Evolutionary conservation across 92 coral and sea anemone genomes (phyloP).

Genomic region (Virgularia gustaviana): DNA sequence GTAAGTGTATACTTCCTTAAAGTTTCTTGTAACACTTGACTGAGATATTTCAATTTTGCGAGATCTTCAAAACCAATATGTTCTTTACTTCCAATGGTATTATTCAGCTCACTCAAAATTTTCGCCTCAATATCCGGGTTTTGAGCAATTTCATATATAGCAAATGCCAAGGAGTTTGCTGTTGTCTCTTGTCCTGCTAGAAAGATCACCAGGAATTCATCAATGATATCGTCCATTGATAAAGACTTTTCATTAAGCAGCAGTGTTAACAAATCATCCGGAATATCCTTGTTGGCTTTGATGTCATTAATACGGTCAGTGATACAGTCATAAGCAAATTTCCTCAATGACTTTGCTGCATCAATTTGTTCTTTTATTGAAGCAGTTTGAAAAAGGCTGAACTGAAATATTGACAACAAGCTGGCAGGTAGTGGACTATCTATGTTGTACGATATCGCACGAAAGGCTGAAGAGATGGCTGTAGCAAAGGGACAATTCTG

Average conservation of each 20-base stretch:
- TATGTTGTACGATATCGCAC: slow-evolving; percentile 44
- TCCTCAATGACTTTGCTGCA: slow-evolving; percentile 50
- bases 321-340: slow-evolving; percentile 48
- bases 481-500: slow-evolving; percentile 61
- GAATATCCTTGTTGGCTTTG: slow-evolving; percentile 30
- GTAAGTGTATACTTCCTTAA: slow-evolving; percentile 69
- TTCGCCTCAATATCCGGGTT: slow-evolving; percentile 57
- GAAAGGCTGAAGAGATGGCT: slow-evolving; percentile 45
- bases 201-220: slow-evolving; percentile 61
- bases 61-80: slow-evolving; percentile 67
- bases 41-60: slow-evolving; percentile 68
- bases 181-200: slow-evolving; percentile 81
- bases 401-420: slow-evolving; percentile 37
- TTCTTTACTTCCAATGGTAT: slow-evolving; percentile 38
- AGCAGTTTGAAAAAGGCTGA: slow-evolving; percentile 30
- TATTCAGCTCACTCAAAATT: slow-evolving; percentile 51
- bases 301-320: slow-evolving; percentile 24
- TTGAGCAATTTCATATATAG: slow-evolving; percentile 56
- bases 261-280: slow-evolving; percentile 57
- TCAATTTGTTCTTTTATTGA: slow-evolving; percentile 21
- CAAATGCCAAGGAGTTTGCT: slow-evolving; percentile 63
- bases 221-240: slow-evolving; percentile 62
- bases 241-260: slow-evolving; percentile 42
- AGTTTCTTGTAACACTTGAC: slow-evolving; percentile 64
- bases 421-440: slow-evolving; percentile 55